Evolutionary conservation across 2,888 invertebrate genomes (phyloP).

Genomic region (Stomorhina lunata): DNA sequence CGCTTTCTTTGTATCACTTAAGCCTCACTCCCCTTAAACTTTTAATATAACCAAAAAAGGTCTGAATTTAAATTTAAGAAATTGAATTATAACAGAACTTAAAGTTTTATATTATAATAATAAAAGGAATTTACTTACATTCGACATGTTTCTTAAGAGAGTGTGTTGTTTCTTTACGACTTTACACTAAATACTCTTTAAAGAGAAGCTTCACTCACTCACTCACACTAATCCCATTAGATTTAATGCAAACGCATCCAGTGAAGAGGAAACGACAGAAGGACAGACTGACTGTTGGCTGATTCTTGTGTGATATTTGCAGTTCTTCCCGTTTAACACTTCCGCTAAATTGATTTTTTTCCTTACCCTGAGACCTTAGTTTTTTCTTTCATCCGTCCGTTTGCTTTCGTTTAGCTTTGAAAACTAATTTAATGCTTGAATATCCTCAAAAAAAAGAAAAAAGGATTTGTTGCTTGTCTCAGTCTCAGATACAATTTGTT

Average conservation of each 20-base stretch:
- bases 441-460: too few relatives aligned
- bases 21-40: too few relatives aligned
- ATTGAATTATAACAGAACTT: slow-evolving; percentile 28
- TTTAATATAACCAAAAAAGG: too few relatives aligned
- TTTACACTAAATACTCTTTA: slow-evolving; percentile 11
- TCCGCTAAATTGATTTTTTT: slow-evolving; percentile 50
- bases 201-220: neutral
- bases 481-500: slow-evolving; percentile 28
- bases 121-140: slow-evolving; percentile 70
- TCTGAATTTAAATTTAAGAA: too few relatives aligned
- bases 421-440: slow-evolving; percentile 53
- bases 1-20: too few relatives aligned
- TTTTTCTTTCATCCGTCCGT: neutral
- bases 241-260: neutral
- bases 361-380: neutral
- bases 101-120: neutral
- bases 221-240: neutral
- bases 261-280: neutral
- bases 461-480: slow-evolving; percentile 42
- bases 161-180: neutral
- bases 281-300: neutral
- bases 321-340: slow-evolving; percentile 46
- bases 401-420: slow-evolving; percentile 1
- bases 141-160: slow-evolving; percentile 71
- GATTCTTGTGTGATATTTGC: slow-evolving; percentile 25